These are phyloP conservation scores for Neoscelio sp. DNA, from an alignment of 2,888 invertebrate species.

Conservation along the genomic window DNA sequence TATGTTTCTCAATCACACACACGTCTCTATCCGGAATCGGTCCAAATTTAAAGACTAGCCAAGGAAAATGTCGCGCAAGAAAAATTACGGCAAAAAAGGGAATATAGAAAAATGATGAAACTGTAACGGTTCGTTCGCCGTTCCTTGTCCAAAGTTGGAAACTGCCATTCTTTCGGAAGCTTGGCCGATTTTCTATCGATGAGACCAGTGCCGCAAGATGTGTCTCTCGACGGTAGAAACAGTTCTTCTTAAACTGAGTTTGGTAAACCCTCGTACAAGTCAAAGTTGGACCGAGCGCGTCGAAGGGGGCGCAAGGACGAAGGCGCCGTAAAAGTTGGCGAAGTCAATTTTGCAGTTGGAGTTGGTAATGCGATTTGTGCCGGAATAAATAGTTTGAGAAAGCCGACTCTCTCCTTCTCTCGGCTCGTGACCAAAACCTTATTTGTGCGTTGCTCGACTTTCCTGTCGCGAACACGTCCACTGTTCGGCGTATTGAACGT, in stretches of 20 bases:
- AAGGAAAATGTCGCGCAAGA: constrained; percentile 19
- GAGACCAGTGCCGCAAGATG: constrained; percentile 73
- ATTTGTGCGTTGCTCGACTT: constrained; percentile 65
- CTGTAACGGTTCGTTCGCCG: constrained; percentile 34
- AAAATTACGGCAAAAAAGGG: not conserved
- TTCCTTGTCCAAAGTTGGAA: constrained; percentile 74
- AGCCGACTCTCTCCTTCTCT: constrained; percentile 67
- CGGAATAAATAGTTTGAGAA: constrained; percentile 80
- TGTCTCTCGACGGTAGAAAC: constrained; percentile 76
- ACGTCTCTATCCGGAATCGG: too few relatives aligned
- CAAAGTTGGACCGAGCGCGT: constrained; percentile 79
- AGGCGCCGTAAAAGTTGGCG: constrained; percentile 82
- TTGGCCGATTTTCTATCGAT: constrained; percentile 76
- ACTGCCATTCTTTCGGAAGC: constrained; percentile 75
- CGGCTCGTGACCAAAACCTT: constrained; percentile 66
- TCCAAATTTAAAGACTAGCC: constrained; percentile 3
- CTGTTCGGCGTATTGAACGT: constrained; percentile 78
- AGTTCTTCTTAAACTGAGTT: constrained; percentile 83
- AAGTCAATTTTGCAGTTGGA: constrained; percentile 83
- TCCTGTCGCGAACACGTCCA: constrained; percentile 77
- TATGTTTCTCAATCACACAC: too few relatives aligned
- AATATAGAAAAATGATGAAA: constrained; percentile 34
- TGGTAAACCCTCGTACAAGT: constrained; percentile 82
- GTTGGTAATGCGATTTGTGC: constrained; percentile 83
- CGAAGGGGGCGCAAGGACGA: constrained; percentile 74